Percentiles rank a stretch among this genome's conserved stretches.
These are phyloP conservation scores for Verasper variegatus DNA, from an alignment of 2,113 vertebrate genomes.

Conservation along the genomic window DNA sequence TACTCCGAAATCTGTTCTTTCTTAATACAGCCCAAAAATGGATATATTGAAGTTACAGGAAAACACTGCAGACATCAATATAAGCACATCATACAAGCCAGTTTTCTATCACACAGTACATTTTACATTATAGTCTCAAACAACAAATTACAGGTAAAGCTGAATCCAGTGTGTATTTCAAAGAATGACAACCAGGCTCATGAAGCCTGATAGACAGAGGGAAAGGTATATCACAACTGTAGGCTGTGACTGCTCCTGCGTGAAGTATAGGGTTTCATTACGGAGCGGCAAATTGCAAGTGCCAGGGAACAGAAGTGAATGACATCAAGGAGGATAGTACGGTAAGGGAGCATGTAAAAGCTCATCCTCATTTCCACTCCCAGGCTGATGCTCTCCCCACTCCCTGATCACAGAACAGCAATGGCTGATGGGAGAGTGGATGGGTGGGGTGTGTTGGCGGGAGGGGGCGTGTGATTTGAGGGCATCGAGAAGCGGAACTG, in stretches of 20 bases:
- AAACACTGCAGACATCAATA: slow-evolving; percentile 1
- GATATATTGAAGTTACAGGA: slow-evolving; percentile 20
- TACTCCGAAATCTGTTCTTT: background rate
- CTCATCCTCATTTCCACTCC: slow-evolving; percentile 72
- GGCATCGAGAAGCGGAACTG: slow-evolving; percentile 81
- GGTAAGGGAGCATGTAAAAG: slow-evolving; percentile 74
- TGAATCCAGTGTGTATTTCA: slow-evolving; percentile 46
- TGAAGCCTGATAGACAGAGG: slow-evolving; percentile 40
- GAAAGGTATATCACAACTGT: slow-evolving; percentile 46
- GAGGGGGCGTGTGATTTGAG: slow-evolving; percentile 78
- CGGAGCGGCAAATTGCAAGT: slow-evolving; percentile 70
- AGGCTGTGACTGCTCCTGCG: slow-evolving; percentile 51
- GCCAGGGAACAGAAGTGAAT: slow-evolving; percentile 69
- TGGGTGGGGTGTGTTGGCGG: slow-evolving; percentile 51
- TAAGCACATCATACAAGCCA: slow-evolving; percentile 4
- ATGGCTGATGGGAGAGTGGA: slow-evolving; percentile 65
- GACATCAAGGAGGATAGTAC: slow-evolving; percentile 68
- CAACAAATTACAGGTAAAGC: background rate
- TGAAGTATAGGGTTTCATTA: slow-evolving; percentile 68
- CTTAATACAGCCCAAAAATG: background rate
- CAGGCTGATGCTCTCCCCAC: slow-evolving; percentile 56
- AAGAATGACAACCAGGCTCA: slow-evolving; percentile 26
- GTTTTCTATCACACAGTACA: slow-evolving; percentile 3
- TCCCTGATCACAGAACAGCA: slow-evolving; percentile 73
- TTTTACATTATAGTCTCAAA: background rate